Percentiles rank a stretch among this genome's conserved stretches.
Conservation (phyloP, 2,113 vertebrate species). For the Chinchilla lanigera region DNA sequence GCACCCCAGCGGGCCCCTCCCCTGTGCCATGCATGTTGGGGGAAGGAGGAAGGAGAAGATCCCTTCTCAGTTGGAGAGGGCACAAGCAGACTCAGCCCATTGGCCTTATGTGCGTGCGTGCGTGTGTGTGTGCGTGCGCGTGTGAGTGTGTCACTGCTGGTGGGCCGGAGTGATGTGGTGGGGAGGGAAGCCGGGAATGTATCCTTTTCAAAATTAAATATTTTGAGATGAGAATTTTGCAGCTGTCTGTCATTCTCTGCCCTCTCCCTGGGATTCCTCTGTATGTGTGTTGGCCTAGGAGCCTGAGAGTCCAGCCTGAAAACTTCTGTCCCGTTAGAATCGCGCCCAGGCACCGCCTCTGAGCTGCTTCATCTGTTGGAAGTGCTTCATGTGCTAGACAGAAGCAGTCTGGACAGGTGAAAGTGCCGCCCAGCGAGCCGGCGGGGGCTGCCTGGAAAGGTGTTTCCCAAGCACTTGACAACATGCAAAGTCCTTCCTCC, state of each 20-base stretch:
- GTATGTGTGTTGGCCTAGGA: neutral
- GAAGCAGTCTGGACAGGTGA: neutral
- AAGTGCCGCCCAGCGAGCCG: neutral
- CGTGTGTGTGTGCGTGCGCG: slow-evolving; percentile 67
- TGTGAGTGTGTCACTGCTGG: slow-evolving; percentile 54
- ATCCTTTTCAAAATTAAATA: slow-evolving; percentile 79
- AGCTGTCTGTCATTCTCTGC: slow-evolving; percentile 28
- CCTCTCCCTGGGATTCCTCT: neutral
- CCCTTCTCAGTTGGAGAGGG: slow-evolving; percentile 55
- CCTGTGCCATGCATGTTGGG: neutral
- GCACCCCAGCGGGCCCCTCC: slow-evolving; percentile 60
- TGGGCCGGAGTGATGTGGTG: slow-evolving; percentile 64
- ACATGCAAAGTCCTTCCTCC: neutral
- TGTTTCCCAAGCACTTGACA: neutral
- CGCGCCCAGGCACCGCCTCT: neutral
- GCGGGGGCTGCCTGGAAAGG: neutral
- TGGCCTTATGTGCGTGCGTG: slow-evolving; percentile 74
- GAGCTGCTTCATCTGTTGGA: neutral
- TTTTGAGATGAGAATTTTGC: slow-evolving; percentile 79
- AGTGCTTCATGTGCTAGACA: neutral
- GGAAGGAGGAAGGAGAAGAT: slow-evolving; percentile 21
- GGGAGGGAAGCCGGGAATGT: slow-evolving; percentile 75
- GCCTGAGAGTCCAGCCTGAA: neutral
- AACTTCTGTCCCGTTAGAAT: neutral
- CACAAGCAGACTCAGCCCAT: slow-evolving; percentile 47